Base-by-base conservation (phyloP, 1,140 invertebrate species). In the Intoshia linei region DNA sequence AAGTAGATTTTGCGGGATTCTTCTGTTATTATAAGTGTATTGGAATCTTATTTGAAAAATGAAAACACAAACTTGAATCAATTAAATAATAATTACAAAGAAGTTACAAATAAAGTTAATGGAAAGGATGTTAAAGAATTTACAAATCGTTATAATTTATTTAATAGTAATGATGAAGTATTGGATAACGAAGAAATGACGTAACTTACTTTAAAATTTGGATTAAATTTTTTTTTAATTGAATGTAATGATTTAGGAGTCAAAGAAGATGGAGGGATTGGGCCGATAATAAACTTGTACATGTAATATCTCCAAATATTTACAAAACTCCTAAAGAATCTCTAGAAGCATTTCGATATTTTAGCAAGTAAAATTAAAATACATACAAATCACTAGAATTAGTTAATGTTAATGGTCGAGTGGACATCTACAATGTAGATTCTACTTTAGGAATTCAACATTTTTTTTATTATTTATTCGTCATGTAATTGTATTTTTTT, bases 201-300 rank as follows among this genome's bases (percentile, higher is more conserved):
- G n/a, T n/a, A n/a, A n/a, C n/a, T n/a, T n/a, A n/a, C n/a, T n/a
- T n/a, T n/a, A n/a, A n/a, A n/a, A n/a, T n/a, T n/a, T n/a, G n/a
- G n/a, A n/a, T n/a, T n/a, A n/a, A n/a, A n/a, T n/a, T n/a, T 33
- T 20, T 17, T 31, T 19, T 37, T 15, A 40, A 43, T 44, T n/a
- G n/a, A n/a, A n/a, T n/a, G n/a, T n/a, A n/a, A n/a, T 27, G 42
- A 62, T 61, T 33, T 45, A 81, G 77, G 24, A 68, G 75, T 42
- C 84, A 95, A 59, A 65, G 75, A 35, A 71, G 79, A 50, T 93
- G 83, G 83, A 63, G 87, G 40, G 67, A 71, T 49, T 95, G 87
- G 87, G 71, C 71, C 0, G 87, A 98, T 55, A 65, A 69, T 33
- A 68, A 72, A 32, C 63, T 87, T 7, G 77, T 92, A 1, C 81